Conservation (phyloP, 2,888 invertebrate genomes). For the Tenthredo amoena region DNA sequence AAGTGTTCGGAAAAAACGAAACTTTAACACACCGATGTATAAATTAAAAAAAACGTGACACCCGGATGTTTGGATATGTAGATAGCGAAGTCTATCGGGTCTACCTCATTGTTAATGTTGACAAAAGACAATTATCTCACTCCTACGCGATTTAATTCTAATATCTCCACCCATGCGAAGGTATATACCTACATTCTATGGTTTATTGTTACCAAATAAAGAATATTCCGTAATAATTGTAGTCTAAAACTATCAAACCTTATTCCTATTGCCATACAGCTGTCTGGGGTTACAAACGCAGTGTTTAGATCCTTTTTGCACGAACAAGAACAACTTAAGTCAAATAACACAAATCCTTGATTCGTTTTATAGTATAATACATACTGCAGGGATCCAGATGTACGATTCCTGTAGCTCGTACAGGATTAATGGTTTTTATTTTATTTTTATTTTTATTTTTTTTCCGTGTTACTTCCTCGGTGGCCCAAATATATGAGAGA, state of each 20-base stretch:
- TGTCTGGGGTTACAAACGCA: too few species aligned
- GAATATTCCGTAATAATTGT: not conserved
- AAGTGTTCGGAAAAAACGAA: not conserved
- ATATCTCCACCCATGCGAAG: not conserved
- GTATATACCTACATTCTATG: not conserved
- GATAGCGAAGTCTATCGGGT: not conserved
- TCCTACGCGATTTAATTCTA: conserved; percentile 15
- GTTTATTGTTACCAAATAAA: not conserved
- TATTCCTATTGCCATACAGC: too few species aligned
- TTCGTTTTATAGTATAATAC: not conserved
- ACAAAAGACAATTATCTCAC: conserved; percentile 35
- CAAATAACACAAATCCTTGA: not conserved
- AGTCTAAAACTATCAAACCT: too few species aligned
- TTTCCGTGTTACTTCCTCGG: not conserved
- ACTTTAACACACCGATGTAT: not conserved
- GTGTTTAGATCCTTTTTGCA: not conserved
- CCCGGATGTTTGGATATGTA: conserved; percentile 9
- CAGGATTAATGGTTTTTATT: not conserved
- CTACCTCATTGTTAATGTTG: conserved; percentile 14
- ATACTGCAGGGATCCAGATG: too few species aligned
- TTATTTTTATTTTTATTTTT: not conserved
- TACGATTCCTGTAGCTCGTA: not conserved
- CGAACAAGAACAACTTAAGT: not conserved
- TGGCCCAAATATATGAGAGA: not conserved
- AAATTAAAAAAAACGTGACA: not conserved